Conservation (phyloP, 1,140 invertebrate genomes). For the Reticulitermes speratus region DNA sequence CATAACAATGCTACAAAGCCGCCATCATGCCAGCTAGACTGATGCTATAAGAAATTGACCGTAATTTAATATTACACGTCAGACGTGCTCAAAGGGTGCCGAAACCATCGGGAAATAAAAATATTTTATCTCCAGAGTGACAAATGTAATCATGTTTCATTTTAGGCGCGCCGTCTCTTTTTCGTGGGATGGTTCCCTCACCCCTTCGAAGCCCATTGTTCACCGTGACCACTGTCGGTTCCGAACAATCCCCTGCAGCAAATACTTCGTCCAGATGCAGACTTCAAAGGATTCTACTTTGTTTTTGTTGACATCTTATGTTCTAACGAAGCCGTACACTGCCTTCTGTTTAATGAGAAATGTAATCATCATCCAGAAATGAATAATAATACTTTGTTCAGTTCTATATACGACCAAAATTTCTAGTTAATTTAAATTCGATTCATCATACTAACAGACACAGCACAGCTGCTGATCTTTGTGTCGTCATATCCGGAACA, state of each 20-base stretch:
- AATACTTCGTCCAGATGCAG: background rate
- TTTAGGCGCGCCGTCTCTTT: background rate
- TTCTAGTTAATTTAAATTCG: constrained; percentile 17
- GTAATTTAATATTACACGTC: constrained; percentile 17
- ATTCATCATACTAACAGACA: background rate
- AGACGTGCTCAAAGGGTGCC: background rate
- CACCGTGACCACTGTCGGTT: background rate
- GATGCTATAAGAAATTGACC: constrained; percentile 15
- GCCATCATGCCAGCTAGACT: constrained; percentile 8
- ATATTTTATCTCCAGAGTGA: constrained; percentile 16
- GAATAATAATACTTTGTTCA: background rate
- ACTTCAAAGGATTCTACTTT: background rate
- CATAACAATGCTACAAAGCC: background rate
- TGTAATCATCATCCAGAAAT: constrained; percentile 4
- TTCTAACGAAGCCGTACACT: background rate
- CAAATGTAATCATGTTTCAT: constrained; percentile 19
- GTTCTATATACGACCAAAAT: background rate
- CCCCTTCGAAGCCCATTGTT: background rate
- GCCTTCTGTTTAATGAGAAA: constrained; percentile 18
- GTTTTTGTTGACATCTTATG: constrained; percentile 12
- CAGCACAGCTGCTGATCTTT: background rate
- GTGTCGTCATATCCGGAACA: background rate
- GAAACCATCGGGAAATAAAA: constrained; percentile 19
- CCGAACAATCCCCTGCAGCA: background rate
- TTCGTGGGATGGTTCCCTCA: background rate